A percentile compares a stretch with the other conserved stretches of the same genome.
These are phyloP conservation scores for Tholera decimalis DNA, from an alignment of 2,888 invertebrate species.

Conservation along the genomic window DNA sequence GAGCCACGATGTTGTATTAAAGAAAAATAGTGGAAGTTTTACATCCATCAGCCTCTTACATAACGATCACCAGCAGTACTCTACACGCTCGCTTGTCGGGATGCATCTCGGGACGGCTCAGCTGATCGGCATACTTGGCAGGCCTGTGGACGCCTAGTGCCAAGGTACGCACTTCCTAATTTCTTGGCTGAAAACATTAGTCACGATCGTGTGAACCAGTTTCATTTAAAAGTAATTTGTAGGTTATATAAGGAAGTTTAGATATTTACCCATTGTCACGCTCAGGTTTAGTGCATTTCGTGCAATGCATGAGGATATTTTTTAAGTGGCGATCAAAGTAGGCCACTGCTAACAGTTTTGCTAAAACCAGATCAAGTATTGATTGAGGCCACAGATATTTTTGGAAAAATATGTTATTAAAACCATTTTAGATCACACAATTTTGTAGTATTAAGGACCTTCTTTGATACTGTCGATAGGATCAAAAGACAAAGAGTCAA, in stretches of 20 bases:
- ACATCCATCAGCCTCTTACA: slow-evolving; percentile 37
- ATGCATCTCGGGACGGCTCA: slow-evolving; percentile 54
- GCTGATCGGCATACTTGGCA: slow-evolving; percentile 84
- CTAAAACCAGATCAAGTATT: too few species aligned
- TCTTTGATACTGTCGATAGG: too few species aligned
- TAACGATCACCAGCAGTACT: slow-evolving; percentile 33
- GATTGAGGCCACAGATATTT: too few species aligned
- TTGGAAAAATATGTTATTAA: too few species aligned
- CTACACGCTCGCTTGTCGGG: slow-evolving; percentile 40
- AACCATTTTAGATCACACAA: too few species aligned
- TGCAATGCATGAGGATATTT: too few species aligned
- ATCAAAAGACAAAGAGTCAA: too few species aligned
- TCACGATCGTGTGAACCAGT: slow-evolving; percentile 42
- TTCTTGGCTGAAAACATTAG: slow-evolving; percentile 62
- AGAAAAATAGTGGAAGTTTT: slow-evolving; percentile 39
- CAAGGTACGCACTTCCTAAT: slow-evolving; percentile 79
- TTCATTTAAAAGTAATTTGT: slow-evolving; percentile 27
- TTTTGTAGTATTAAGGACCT: too few species aligned
- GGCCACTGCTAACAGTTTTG: too few species aligned
- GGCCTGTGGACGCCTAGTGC: slow-evolving; percentile 67
- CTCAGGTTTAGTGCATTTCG: too few species aligned
- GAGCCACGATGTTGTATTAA: slow-evolving; percentile 3
- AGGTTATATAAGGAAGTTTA: neutral
- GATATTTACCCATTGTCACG: neutral
- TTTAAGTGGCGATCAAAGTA: too few species aligned